Evolutionary conservation across 2,888 invertebrate species (phyloP).

Genomic region (Diadegma fenestrale): DNA sequence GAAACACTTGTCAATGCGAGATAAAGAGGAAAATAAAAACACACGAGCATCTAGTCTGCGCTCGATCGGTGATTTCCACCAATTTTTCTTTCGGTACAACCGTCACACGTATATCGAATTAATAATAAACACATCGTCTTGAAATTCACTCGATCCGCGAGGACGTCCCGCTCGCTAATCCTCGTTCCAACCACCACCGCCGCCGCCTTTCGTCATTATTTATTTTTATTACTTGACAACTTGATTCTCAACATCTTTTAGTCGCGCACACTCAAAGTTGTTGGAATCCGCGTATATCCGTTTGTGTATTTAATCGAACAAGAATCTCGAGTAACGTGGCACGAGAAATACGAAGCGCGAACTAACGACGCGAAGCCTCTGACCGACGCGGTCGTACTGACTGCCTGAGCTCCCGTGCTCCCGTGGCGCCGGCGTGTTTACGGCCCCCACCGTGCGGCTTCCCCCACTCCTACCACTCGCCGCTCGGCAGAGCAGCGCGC

Average conservation of each 20-base stretch:
- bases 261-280: background rate
- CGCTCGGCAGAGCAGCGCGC: constrained; percentile 34
- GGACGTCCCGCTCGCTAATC: constrained; percentile 61
- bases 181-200: background rate
- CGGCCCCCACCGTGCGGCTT: constrained; percentile 70
- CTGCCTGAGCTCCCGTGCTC: background rate
- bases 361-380: constrained; percentile 69
- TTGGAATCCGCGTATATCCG: background rate
- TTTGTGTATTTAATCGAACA: background rate
- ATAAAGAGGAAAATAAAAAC: constrained; percentile 8
- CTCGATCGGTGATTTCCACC: constrained; percentile 35
- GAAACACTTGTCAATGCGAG: constrained; percentile 42
- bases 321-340: background rate
- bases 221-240: background rate
- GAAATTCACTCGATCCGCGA: constrained; percentile 40
- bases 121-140: constrained; percentile 35
- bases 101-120: constrained; percentile 35
- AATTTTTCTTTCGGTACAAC: constrained; percentile 38
- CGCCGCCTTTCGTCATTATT: constrained; percentile 33
- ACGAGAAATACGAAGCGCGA: background rate
- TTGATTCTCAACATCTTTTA: background rate
- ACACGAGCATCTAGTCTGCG: constrained; percentile 45
- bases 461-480: background rate
- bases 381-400: constrained; percentile 80
- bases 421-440: constrained; percentile 82